phyloP scores from a whole-genome alignment of 2,888 invertebrate genomes.

The Ochropleura plecta region DNA sequence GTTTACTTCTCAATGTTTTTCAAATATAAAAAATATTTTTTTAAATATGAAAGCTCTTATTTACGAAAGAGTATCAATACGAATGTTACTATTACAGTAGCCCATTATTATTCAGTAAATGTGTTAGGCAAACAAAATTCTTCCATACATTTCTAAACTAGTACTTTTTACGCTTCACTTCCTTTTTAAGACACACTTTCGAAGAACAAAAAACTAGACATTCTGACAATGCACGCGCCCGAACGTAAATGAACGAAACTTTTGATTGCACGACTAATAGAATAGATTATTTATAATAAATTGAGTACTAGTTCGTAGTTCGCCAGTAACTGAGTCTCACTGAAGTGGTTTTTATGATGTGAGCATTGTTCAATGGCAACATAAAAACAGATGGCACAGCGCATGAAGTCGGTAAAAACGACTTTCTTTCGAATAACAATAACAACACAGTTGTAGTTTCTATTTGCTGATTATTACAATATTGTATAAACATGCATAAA shows the following conservation, averaged over 20 bases:
- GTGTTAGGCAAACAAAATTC: slow-evolving; percentile 14
- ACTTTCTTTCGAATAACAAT: slow-evolving; percentile 7
- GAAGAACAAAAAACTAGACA: slow-evolving; percentile 41
- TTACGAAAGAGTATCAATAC: too few relatives aligned
- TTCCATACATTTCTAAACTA: slow-evolving; percentile 1
- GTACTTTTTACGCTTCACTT: slow-evolving; percentile 41
- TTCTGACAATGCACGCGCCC: slow-evolving; percentile 46
- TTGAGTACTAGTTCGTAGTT: slow-evolving; percentile 20
- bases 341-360: slow-evolving; percentile 30
- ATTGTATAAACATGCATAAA: slow-evolving; percentile 6
- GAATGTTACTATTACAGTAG: neutral
- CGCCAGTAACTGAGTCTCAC: slow-evolving; percentile 3
- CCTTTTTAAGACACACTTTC: slow-evolving; percentile 51
- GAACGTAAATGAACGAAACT: slow-evolving; percentile 50
- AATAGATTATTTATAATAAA: slow-evolving; percentile 30
- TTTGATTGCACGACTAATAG: slow-evolving; percentile 40
- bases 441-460: neutral
- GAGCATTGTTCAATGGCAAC: slow-evolving; percentile 11
- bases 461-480: neutral
- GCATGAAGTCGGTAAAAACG: neutral
- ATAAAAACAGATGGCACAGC: slow-evolving; percentile 12
- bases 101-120: neutral
- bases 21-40: neutral
- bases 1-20: too few relatives aligned
- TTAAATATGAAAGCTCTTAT: neutral